Conservation (phyloP, 2,113 vertebrate species). For the Calypte anna region DNA sequence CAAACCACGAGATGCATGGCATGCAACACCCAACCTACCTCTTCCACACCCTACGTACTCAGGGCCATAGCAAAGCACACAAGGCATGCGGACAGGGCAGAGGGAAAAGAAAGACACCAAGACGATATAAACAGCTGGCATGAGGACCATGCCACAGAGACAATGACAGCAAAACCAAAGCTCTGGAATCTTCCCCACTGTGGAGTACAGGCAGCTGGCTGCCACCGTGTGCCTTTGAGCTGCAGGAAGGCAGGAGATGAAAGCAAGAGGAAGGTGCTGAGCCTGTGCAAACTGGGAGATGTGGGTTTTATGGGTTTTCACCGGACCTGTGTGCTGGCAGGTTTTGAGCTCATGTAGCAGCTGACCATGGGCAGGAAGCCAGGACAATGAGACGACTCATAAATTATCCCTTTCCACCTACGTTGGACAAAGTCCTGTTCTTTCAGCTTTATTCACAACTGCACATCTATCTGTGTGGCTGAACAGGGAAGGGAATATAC, state of each 20-base stretch:
- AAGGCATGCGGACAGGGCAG: neutral
- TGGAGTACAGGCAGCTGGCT: rapidly evolving
- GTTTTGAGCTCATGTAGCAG: neutral
- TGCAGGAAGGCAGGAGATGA: neutral
- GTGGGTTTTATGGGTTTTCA: neutral
- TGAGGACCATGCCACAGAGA: neutral
- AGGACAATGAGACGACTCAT: neutral
- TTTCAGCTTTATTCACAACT: neutral
- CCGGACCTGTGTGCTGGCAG: neutral
- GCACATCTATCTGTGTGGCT: rapidly evolving
- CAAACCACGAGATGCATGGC: neutral
- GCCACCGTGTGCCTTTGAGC: neutral
- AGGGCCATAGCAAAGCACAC: neutral
- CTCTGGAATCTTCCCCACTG: conserved; percentile 19
- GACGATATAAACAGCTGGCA: neutral
- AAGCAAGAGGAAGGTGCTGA: neutral
- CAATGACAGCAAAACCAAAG: neutral
- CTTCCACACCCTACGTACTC: neutral
- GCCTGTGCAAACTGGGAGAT: neutral
- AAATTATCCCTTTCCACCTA: neutral
- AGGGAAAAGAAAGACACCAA: neutral
- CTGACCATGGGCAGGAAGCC: neutral
- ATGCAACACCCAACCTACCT: neutral
- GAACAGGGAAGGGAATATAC: neutral
- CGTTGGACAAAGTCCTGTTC: neutral